Conservation (phyloP, 1,140 invertebrate species). For the Scaptomyza hsui region DNA sequence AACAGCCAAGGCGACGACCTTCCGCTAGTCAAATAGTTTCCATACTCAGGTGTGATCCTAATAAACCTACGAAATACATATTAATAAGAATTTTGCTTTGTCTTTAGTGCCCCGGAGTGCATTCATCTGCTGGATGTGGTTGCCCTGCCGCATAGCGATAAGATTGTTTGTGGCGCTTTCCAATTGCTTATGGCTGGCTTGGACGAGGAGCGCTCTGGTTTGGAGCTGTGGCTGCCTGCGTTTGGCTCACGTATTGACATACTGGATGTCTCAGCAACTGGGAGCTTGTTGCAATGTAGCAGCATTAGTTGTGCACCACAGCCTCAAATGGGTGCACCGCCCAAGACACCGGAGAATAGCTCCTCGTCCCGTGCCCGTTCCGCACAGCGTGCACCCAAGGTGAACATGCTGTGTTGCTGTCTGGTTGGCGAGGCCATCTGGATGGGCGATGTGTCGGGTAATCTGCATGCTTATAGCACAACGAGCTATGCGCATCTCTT, state of each 20-base stretch:
- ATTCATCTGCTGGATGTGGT: constrained; percentile 94
- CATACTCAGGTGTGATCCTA: constrained; percentile 86
- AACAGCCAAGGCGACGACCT: constrained; percentile 92
- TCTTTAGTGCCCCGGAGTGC: constrained; percentile 93
- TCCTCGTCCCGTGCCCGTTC: constrained; percentile 59
- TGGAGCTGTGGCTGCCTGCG: constrained; percentile 89
- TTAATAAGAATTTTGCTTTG: neutral
- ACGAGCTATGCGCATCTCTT: constrained; percentile 86
- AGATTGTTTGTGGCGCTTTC: constrained; percentile 85
- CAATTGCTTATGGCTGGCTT: constrained; percentile 34
- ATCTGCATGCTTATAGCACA: constrained; percentile 90
- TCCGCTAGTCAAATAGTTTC: constrained; percentile 96
- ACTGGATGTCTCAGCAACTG: constrained; percentile 86
- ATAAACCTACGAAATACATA: neutral
- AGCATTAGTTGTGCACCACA: constrained; percentile 71
- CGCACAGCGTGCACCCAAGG: constrained; percentile 60
- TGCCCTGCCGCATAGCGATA: constrained; percentile 86
- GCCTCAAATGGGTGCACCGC: constrained; percentile 48
- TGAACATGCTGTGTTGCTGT: constrained; percentile 84
- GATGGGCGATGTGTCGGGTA: constrained; percentile 93
- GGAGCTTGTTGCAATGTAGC: constrained; percentile 74
- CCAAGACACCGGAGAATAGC: constrained; percentile 59
- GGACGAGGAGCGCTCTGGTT: constrained; percentile 75
- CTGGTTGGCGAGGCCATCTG: constrained; percentile 89
- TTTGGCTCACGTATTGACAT: constrained; percentile 89